phyloP scores from a whole-genome alignment of 1,140 invertebrate genomes.

The Tribolium castaneum region DNA sequence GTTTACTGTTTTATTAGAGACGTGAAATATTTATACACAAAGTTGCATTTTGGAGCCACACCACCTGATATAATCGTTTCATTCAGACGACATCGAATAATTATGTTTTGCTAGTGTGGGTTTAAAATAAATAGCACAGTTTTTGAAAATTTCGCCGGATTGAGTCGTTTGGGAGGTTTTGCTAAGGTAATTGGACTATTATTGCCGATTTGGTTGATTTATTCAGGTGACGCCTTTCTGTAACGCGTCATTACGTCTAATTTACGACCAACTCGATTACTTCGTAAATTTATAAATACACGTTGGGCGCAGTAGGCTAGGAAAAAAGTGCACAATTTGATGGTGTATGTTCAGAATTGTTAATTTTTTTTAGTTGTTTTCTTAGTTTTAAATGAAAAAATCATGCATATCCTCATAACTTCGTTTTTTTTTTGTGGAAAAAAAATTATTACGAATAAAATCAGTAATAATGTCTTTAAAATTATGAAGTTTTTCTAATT shows the following conservation, averaged over 20 bases:
- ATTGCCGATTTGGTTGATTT: conserved; percentile 24
- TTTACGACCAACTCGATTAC: conserved; percentile 12
- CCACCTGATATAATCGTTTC: background rate
- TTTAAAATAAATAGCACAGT: background rate
- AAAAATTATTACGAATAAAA: no score
- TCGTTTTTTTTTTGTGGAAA: no score
- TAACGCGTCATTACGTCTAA: conserved; percentile 6
- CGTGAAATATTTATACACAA: background rate
- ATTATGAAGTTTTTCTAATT: no score
- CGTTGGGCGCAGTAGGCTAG: background rate
- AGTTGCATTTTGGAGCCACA: background rate
- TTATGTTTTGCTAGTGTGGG: background rate
- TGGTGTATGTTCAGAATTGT: no score
- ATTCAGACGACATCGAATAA: background rate
- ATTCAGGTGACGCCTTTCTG: conserved; percentile 17
- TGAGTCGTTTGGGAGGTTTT: background rate
- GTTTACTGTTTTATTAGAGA: background rate
- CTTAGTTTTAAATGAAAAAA: no score
- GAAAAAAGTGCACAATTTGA: no score
- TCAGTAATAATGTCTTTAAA: no score
- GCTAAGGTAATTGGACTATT: conserved; percentile 1
- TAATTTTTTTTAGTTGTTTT: no score
- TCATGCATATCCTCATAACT: no score
- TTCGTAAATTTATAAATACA: conserved; percentile 1
- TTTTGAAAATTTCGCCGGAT: background rate